phyloP scores from a whole-genome alignment of 2,797 vertebrate species.

The Microctenopoma stevenorrisi region DNA sequence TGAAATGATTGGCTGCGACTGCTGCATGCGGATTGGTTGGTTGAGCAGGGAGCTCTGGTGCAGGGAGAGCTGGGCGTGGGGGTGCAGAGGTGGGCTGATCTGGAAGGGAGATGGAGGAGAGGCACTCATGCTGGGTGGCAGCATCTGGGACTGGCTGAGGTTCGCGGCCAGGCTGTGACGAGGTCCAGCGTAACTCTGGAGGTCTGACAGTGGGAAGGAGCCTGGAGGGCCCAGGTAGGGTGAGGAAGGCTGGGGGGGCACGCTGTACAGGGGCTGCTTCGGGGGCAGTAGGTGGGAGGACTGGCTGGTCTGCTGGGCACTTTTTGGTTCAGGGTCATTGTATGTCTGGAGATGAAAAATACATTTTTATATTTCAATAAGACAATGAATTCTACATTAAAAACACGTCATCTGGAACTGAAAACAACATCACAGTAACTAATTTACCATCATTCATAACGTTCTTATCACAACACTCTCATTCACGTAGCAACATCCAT shows the following conservation, averaged over 20 bases:
- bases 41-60: constrained; percentile 94
- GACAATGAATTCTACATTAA: neutral
- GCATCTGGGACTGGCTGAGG: constrained; percentile 92
- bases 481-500: constrained; percentile 18
- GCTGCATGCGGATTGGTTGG: constrained; percentile 97
- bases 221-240: constrained; percentile 90
- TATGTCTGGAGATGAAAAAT: constrained; percentile 86
- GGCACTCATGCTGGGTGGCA: constrained; percentile 93
- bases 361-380: neutral
- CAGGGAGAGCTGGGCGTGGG: constrained; percentile 92
- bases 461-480: neutral
- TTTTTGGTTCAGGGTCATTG: constrained; percentile 94
- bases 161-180: constrained; percentile 89
- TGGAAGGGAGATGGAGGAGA: constrained; percentile 94
- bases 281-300: constrained; percentile 92
- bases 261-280: constrained; percentile 93
- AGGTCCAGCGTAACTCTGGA: constrained; percentile 91
- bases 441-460: constrained; percentile 20
- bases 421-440: constrained; percentile 16
- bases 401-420: neutral
- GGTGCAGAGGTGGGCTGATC: constrained; percentile 94
- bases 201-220: constrained; percentile 93
- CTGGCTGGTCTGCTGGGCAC: constrained; percentile 88
- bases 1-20: constrained; percentile 94
- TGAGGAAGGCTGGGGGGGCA: constrained; percentile 91